Conservation (phyloP, 64 coral and sea anemone genomes). For the Porites lutea region DNA sequence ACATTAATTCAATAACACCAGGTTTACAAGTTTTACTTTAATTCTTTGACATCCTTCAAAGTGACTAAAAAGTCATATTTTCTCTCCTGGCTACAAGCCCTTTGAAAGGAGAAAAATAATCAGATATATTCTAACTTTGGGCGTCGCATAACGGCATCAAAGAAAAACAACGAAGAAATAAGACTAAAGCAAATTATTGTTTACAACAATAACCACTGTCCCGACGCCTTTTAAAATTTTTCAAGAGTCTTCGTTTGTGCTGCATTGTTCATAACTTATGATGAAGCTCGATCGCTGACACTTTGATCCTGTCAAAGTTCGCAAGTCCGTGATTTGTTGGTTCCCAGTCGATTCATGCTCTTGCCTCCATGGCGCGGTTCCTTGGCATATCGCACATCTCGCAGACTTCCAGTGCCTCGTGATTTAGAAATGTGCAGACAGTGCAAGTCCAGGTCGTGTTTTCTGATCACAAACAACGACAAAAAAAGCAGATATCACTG, state of each 20-base stretch:
- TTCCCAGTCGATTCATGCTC: neutral
- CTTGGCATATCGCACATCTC: conserved; percentile 49
- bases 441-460: conserved; percentile 10
- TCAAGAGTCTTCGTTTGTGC: neutral
- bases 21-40: conserved; percentile 4
- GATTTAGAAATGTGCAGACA: conserved; percentile 40
- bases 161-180: neutral
- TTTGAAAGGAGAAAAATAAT: conserved; percentile 13
- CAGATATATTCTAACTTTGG: conserved; percentile 10
- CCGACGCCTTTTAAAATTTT: neutral
- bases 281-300: neutral
- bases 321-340: neutral
- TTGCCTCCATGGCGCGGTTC: conserved; percentile 16
- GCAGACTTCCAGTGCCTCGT: conserved; percentile 23
- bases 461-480: neutral
- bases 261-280: conserved; percentile 2
- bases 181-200: neutral
- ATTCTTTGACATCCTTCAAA: neutral
- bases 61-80: conserved; percentile 6
- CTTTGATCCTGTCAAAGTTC: conserved; percentile 50
- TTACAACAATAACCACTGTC: conserved; percentile 15
- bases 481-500: neutral
- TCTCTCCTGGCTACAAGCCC: neutral
- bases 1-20: neutral
- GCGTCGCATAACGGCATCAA: neutral